Evolutionary conservation across 2,113 vertebrate species (phyloP).

Genomic region (Myotis brandtii): DNA sequence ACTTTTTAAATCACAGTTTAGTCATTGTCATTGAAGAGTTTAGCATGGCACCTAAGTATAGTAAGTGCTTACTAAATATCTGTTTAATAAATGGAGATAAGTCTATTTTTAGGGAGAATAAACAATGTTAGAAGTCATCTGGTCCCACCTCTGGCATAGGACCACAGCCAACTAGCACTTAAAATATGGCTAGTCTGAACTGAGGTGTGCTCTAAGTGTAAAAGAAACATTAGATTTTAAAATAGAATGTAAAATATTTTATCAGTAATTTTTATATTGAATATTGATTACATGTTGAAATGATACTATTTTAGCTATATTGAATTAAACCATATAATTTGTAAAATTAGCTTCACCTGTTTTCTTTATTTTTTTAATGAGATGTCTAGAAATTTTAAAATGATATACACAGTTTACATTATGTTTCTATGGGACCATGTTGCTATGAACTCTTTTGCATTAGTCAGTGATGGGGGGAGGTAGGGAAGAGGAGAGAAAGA

Average conservation of each 20-base stretch:
- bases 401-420: not conserved
- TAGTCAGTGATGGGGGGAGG: no score
- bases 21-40: not conserved
- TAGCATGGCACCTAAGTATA: not conserved
- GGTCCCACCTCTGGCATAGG: not conserved
- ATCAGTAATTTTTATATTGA: not conserved
- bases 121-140: not conserved
- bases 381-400: not conserved
- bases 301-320: not conserved
- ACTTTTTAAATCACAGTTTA: not conserved
- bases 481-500: not conserved
- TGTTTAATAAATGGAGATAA: not conserved
- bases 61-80: not conserved
- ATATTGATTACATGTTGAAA: not conserved
- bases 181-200: not conserved
- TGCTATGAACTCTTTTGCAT: not conserved
- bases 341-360: not conserved
- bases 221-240: not conserved
- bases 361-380: not conserved
- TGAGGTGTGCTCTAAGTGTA: not conserved
- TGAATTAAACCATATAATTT: not conserved
- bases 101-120: not conserved
- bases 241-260: not conserved
- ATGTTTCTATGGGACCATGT: not conserved
- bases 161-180: not conserved